phyloP scores from a whole-genome alignment of 2,888 invertebrate genomes.

The Caenorhabditis sp. region DNA sequence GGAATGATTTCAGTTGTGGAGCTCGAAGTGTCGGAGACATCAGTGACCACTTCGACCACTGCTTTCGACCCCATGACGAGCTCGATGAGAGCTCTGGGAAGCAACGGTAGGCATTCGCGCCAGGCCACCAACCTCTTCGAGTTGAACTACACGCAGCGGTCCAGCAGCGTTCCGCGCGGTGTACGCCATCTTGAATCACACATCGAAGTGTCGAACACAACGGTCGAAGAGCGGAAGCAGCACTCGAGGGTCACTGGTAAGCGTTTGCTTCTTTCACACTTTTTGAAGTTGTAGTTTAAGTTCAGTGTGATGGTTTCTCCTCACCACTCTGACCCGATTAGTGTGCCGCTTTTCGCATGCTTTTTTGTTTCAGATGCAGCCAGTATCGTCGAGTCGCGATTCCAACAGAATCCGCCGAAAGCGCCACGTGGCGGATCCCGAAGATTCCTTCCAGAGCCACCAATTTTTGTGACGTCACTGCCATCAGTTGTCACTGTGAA shows the following conservation, averaged over 20 bases:
- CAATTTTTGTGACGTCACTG: constrained; percentile 68
- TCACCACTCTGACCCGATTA: constrained; percentile 27
- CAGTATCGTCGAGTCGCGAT: constrained; percentile 50
- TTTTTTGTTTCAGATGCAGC: constrained; percentile 50
- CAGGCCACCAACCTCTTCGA: constrained; percentile 64
- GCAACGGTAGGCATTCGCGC: constrained; percentile 38
- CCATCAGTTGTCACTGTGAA: constrained; percentile 62
- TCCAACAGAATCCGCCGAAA: constrained; percentile 31
- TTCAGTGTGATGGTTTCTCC: constrained; percentile 36
- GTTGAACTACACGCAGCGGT: constrained; percentile 70
- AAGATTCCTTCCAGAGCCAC: constrained; percentile 72
- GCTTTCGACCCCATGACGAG: constrained; percentile 53
- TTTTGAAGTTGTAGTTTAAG: constrained; percentile 27
- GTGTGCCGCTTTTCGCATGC: constrained; percentile 43
- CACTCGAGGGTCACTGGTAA: constrained; percentile 36
- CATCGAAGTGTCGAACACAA: constrained; percentile 59
- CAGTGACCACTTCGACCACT: constrained; percentile 35
- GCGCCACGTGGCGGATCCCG: constrained; percentile 48
- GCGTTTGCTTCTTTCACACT: constrained; percentile 5
- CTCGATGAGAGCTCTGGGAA: constrained; percentile 49
- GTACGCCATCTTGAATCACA: constrained; percentile 69
- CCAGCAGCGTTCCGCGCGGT: constrained; percentile 70
- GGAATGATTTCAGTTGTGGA: constrained; percentile 40
- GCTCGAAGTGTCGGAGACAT: constrained; percentile 15
- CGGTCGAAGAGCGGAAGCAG: constrained; percentile 19